A percentile compares a stretch with the other conserved stretches of the same genome.
phyloP scores from a whole-genome alignment of 2,888 invertebrate genomes.

The Crossocerus cetratus region DNA sequence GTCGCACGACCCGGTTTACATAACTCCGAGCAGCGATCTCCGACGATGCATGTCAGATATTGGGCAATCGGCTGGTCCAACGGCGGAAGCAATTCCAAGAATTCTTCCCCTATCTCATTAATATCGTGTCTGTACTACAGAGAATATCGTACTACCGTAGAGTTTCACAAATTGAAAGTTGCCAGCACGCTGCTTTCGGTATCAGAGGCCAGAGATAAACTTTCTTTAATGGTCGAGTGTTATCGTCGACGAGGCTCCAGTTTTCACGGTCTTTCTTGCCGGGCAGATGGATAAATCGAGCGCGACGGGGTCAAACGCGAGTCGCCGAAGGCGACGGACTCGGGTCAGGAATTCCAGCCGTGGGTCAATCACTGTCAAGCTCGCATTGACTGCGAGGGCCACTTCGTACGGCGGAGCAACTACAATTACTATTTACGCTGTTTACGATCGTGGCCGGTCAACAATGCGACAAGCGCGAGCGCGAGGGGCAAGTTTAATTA shows the following conservation, averaged over 20 bases:
- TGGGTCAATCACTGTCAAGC: conserved; percentile 58
- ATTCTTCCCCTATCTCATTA: not conserved
- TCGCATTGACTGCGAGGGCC: conserved; percentile 39
- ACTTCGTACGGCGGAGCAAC: conserved; percentile 40
- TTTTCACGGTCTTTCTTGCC: conserved; percentile 26
- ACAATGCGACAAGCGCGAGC: not conserved
- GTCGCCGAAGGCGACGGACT: conserved; percentile 37
- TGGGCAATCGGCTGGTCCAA: not conserved
- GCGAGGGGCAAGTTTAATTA: not conserved
- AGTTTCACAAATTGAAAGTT: not conserved
- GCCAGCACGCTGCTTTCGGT: too few species aligned
- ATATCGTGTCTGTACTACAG: too few species aligned
- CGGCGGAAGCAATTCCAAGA: not conserved
- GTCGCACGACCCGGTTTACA: conserved; percentile 22
- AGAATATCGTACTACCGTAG: too few species aligned
- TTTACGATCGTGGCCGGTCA: not conserved
- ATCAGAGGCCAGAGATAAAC: not conserved
- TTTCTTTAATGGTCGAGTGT: not conserved
- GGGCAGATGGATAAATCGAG: conserved; percentile 29
- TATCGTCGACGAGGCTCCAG: conserved; percentile 9
- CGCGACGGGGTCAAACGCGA: conserved; percentile 48
- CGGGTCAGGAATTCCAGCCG: conserved; percentile 56
- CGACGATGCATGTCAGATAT: not conserved
- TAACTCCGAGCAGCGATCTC: conserved; percentile 4
- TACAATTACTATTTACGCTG: conserved; percentile 17